Evolutionary conservation across 2,113 vertebrate genomes (phyloP), one percentile per base, ranked within the genome.

Genomic region (Tachysurus fulvidraco): DNA sequence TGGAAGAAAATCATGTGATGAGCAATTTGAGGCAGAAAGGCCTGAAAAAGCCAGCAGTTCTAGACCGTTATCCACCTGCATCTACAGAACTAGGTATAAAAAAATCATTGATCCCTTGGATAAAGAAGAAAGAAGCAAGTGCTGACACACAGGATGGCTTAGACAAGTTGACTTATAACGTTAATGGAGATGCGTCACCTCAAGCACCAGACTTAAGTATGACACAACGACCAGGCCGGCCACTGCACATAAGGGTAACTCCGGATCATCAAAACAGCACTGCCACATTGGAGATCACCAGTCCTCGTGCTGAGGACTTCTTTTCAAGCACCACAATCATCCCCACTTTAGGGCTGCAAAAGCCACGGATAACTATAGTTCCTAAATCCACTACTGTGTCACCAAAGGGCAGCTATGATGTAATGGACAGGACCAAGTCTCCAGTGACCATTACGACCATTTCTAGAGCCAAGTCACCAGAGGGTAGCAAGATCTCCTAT

Each of bases 1-100:
- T 96, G 74, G 98, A 99, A 87, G 98, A 99, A 86, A 98, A 99
- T 88, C 96, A 98, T 50, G 94, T 99, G 1, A 99, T 99, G 98
- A 99, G 95, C 89, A 97, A 98, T 84, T 94, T 99, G 81, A 95
- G 97, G 1, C 97, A 98, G 54, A 96, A 94, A 13, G 95, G 95
- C 25, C 89, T 97, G 21, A 98, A 96, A 89, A 97, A 96, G 78
- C 95, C 97, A 0, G 79, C 92, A 8, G 96, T 99, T 30, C 94
- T 98, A 0, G 96, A 98, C 36, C 95, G 97, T 46, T 99, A 97
- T 30, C 97, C 98, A 57, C 97, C 96, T 0, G 97, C 97, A 0
- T 94, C 96, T 0, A 93, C 95, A 44, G 97, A 99, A 14, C 92
- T 97, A 62, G 91, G 92, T 1, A 92, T 93, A 83, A 95, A 95